Evolutionary conservation across 2,888 invertebrate species (phyloP).

Genomic region (Lasioglossum oenotherae): DNA sequence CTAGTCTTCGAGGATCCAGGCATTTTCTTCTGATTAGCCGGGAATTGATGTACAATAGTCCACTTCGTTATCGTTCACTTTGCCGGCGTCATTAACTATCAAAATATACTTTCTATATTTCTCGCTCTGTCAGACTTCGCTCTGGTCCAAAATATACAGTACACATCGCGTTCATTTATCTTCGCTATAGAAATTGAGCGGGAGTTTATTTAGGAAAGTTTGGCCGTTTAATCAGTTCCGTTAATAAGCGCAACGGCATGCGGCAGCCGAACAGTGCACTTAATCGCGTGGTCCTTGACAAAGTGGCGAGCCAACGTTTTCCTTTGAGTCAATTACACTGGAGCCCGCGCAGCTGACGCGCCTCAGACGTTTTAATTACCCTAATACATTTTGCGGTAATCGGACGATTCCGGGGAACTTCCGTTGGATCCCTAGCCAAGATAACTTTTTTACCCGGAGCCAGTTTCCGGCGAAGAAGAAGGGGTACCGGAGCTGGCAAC

Average conservation of each 20-base stretch:
- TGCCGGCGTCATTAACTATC: neutral
- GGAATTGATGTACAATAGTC: neutral
- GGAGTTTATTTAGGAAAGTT: neutral
- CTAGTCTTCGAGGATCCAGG: slow-evolving; percentile 11
- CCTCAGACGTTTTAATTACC: slow-evolving; percentile 51
- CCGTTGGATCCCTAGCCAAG: slow-evolving; percentile 17
- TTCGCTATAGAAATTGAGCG: neutral
- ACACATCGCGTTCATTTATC: too few species aligned
- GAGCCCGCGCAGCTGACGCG: slow-evolving; percentile 20
- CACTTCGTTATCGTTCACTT: neutral
- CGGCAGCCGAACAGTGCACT: neutral
- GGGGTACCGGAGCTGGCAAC: neutral
- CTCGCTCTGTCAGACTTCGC: neutral
- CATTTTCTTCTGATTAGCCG: slow-evolving; percentile 18
- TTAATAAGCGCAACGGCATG: slow-evolving; percentile 23
- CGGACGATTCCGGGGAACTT: slow-evolving; percentile 43
- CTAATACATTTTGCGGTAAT: slow-evolving; percentile 52
- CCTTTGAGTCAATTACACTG: slow-evolving; percentile 49
- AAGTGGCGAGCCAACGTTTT: slow-evolving; percentile 49
- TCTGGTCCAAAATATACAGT: neutral
- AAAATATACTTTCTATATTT: neutral
- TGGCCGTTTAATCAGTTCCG: slow-evolving; percentile 25
- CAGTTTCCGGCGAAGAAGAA: slow-evolving; percentile 18
- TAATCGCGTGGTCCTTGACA: slow-evolving; percentile 36
- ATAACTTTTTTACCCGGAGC: slow-evolving; percentile 42